Percentiles rank a stretch among this genome's conserved stretches.
These are phyloP conservation scores for Andrena praecox DNA, from an alignment of 2,888 invertebrate genomes.

Conservation along the genomic window DNA sequence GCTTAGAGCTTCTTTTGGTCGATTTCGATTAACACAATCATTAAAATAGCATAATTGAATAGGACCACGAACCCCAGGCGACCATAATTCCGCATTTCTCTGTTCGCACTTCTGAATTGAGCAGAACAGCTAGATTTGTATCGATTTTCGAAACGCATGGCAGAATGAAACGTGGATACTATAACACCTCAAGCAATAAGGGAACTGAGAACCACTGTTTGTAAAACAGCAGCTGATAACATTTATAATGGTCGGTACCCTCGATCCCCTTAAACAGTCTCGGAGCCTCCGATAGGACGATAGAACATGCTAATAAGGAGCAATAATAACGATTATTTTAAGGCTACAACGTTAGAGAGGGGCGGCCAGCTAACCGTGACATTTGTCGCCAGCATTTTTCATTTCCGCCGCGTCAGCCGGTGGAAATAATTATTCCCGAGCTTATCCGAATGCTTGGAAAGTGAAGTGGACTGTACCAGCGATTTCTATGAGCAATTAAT, in stretches of 20 bases:
- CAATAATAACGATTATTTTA: constrained; percentile 80
- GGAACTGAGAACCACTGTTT: constrained; percentile 75
- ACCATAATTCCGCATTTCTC: too few relatives aligned
- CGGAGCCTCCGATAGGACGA: constrained; percentile 79
- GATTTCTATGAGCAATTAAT: constrained; percentile 5
- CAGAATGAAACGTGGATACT: background rate
- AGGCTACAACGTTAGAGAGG: constrained; percentile 71
- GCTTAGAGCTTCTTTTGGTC: background rate
- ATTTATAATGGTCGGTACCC: constrained; percentile 77
- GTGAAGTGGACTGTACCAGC: background rate
- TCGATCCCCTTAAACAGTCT: constrained; percentile 74
- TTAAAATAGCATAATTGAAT: too few relatives aligned
- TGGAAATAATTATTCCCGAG: constrained; percentile 36
- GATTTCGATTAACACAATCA: background rate
- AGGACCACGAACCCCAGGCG: too few relatives aligned
- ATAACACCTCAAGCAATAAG: background rate
- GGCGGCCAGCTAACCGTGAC: constrained; percentile 64
- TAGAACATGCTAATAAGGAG: constrained; percentile 81
- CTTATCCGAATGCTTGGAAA: constrained; percentile 3
- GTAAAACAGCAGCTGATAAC: constrained; percentile 78
- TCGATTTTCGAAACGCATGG: background rate
- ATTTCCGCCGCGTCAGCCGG: constrained; percentile 64
- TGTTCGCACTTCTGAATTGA: too few relatives aligned
- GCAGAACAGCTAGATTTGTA: too few relatives aligned
- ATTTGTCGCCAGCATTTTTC: constrained; percentile 75